Conservation (phyloP, 2,888 invertebrate species). For the Frankliniella intonsa region DNA sequence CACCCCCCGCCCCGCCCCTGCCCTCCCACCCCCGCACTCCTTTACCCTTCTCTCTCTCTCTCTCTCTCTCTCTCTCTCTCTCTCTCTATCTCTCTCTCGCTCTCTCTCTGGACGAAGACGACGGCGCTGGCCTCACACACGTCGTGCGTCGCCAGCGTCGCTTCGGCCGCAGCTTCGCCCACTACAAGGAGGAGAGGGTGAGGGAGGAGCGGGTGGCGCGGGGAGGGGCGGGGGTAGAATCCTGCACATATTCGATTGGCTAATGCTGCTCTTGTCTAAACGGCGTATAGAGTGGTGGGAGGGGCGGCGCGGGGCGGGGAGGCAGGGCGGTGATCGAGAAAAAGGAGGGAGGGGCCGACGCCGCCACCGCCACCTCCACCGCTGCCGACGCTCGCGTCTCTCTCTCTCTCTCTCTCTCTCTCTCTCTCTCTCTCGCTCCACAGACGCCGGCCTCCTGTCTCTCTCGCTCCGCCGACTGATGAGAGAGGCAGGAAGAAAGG, state of each 20-base stretch:
- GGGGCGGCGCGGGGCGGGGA: slow-evolving; percentile 2
- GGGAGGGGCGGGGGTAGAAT: background rate
- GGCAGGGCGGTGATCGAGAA: background rate
- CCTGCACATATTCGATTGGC: slow-evolving; percentile 24
- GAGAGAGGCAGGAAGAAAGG: background rate
- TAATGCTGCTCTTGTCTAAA: slow-evolving; percentile 23
- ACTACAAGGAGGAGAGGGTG: background rate
- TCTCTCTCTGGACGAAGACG: background rate
- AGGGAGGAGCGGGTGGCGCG: background rate
- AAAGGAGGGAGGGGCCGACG: background rate
- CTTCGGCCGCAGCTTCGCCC: background rate
- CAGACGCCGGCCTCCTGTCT: background rate
- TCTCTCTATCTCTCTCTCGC: background rate
- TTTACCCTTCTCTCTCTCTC: background rate
- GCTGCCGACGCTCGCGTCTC: background rate
- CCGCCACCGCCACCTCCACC: background rate
- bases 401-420: background rate
- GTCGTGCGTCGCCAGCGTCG: slow-evolving; percentile 10
- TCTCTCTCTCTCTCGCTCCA: background rate
- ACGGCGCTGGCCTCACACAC: background rate
- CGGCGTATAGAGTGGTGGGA: background rate
- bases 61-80: background rate
- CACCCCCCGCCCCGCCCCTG: background rate
- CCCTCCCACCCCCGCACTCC: background rate
- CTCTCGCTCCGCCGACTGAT: background rate